Evolutionary conservation across 23 tunicate genomes (phyloP), one percentile per base, ranked within the genome.

Genomic region (Oikopleura albicans): DNA sequence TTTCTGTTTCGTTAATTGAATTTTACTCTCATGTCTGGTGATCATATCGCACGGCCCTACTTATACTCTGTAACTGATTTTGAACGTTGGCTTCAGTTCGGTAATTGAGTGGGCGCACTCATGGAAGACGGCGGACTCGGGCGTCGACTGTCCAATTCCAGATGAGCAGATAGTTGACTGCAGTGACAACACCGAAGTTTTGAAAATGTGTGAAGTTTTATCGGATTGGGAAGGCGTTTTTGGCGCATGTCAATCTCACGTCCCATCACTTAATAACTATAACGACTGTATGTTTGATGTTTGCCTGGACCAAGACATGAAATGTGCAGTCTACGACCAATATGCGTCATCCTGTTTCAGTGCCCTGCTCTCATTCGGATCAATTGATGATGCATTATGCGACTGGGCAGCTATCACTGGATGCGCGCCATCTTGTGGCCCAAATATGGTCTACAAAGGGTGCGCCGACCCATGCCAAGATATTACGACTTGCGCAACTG

Each of bases 401-500:
- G 36, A 84, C 27, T 86, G 88, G 88, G 86, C 49, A 84, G 40
- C 41, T 39, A 22, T 39, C 39, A 39, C 39, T 0, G 76, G 40
- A 39, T 38, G 85, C 0, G 87, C 76, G 1, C 88, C 86, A 0
- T 0, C 76, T 33, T 86, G 88, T 39, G 86, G 86, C 31, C 76
- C 34, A 4, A 86, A 83, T 39, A 84, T 66, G 40, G n/a, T 35
- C 27, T 86, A 84, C 86, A 39, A 85, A n/a, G 86, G 63, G 2
- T 86, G 88, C 40, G 88, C 86, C 1, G 49, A 85, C 0, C 39
- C 40, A 4, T 86, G 88, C 38, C 83, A 31, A 31, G 86, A 86
- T 40, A 2, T 71, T 37, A 22, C 27, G 4, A 40, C 86, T 27
- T 86, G 88, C 75, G 39, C 63, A 49, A n/a, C n/a, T n/a, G n/a